phyloP scores from a whole-genome alignment of 2,797 vertebrate genomes.

The Microcaecilia unicolor region DNA sequence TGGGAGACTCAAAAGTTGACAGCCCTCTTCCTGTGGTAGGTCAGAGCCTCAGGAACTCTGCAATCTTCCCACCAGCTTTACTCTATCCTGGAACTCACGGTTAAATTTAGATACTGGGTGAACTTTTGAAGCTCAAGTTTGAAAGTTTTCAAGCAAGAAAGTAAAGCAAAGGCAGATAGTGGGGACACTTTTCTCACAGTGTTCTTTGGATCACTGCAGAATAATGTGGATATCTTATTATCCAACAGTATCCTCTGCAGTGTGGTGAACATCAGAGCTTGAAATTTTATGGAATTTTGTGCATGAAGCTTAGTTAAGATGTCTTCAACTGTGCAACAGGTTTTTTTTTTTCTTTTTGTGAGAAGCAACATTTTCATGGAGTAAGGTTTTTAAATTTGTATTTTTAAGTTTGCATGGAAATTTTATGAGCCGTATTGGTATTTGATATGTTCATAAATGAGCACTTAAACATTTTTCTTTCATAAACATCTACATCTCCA shows the following conservation, averaged over 20 bases:
- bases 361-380: too few relatives aligned
- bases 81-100: slow-evolving; percentile 69
- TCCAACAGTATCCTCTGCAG: slow-evolving; percentile 16
- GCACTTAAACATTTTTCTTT: too few relatives aligned
- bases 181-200: slow-evolving; percentile 62
- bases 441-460: too few relatives aligned
- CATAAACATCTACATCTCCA: too few relatives aligned
- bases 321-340: too few relatives aligned
- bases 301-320: too few relatives aligned
- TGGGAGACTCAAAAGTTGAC: slow-evolving; percentile 69
- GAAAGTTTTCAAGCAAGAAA: slow-evolving; percentile 58
- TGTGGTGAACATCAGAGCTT: too few relatives aligned
- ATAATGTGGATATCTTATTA: slow-evolving; percentile 19
- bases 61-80: slow-evolving; percentile 88
- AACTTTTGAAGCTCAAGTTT: slow-evolving; percentile 61
- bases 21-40: slow-evolving; percentile 83
- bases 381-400: too few relatives aligned
- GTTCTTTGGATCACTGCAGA: slow-evolving; percentile 26
- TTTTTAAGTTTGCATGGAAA: too few relatives aligned
- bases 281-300: too few relatives aligned
- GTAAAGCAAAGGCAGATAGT: slow-evolving; percentile 40
- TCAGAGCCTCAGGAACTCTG: slow-evolving; percentile 81
- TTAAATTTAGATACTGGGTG: slow-evolving; percentile 84
- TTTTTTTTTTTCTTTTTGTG: too few relatives aligned
- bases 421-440: too few relatives aligned